A percentile compares a stretch with the other conserved stretches of the same genome.
Conservation (phyloP, 1,140 invertebrate species). For the Octopus bimaculoides region DNA sequence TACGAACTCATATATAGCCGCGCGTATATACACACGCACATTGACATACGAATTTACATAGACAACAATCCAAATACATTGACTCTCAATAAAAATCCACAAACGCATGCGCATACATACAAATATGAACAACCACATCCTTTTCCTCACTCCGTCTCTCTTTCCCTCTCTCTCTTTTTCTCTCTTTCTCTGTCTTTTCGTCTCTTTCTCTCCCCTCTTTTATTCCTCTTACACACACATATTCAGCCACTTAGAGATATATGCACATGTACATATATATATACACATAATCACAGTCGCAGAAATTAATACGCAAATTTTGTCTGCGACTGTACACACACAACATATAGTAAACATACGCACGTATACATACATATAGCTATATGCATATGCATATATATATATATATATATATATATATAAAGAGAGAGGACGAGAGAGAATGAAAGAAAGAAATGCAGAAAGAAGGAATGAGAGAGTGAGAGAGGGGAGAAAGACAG, state of each 20-base stretch:
- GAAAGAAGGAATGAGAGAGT: background rate
- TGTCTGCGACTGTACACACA: background rate
- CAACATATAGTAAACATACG: background rate
- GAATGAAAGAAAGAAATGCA: background rate
- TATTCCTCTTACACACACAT: background rate
- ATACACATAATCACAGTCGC: too few species aligned
- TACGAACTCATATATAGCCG: too few species aligned
- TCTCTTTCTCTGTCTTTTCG: background rate
- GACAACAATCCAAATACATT: too few species aligned
- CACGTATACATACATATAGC: background rate
- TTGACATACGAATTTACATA: too few species aligned
- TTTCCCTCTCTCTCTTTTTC: background rate
- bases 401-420: background rate
- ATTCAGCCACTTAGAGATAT: background rate
- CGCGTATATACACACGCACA: too few species aligned
- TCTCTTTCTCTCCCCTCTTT: background rate
- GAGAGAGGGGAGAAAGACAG: too few species aligned
- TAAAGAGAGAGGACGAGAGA: background rate
- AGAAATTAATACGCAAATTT: background rate
- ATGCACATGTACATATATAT: background rate
- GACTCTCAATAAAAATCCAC: too few species aligned
- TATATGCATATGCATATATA: background rate
- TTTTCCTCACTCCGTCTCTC: background rate
- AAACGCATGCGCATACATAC: too few species aligned
- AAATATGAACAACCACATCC: background rate